phyloP scores from a whole-genome alignment of 2,113 vertebrate species.

The Chloropsis hardwickii region DNA sequence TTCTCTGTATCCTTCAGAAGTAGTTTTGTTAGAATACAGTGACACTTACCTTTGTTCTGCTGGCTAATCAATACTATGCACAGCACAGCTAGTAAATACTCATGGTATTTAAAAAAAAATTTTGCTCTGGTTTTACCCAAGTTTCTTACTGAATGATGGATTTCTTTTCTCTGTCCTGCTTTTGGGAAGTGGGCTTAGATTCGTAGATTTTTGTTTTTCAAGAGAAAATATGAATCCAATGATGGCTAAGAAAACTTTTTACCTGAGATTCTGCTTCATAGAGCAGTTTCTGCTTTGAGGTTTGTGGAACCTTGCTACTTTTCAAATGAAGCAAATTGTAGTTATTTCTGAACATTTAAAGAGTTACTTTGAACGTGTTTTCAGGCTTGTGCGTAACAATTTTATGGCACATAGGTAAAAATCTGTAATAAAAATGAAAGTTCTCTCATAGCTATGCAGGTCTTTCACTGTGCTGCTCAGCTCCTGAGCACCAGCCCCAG shows the following conservation, averaged over 20 bases:
- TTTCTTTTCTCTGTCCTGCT: not conserved
- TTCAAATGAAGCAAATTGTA: not conserved
- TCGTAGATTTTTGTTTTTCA: not conserved
- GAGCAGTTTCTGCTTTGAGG: not conserved
- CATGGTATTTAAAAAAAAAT: not conserved
- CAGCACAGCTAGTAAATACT: not conserved
- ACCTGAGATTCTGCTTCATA: not conserved
- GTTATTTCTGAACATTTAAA: not conserved
- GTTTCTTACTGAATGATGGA: not conserved
- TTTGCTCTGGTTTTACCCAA: rapidly evolving
- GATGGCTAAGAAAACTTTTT: not conserved
- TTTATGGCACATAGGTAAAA: not conserved
- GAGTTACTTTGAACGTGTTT: not conserved
- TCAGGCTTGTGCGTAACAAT: not conserved
- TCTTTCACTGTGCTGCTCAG: not conserved
- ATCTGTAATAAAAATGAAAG: not conserved
- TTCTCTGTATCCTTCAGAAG: not conserved
- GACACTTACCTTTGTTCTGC: not conserved
- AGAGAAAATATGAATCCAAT: not conserved
- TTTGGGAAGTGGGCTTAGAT: not conserved
- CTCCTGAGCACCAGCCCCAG: not conserved
- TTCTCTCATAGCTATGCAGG: not conserved
- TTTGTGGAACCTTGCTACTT: not conserved
- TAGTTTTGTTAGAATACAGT: not conserved
- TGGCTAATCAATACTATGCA: not conserved